These are phyloP conservation scores for Tragelaphus imberbis DNA, from an alignment of 2,113 vertebrate species.

Conservation along the genomic window DNA sequence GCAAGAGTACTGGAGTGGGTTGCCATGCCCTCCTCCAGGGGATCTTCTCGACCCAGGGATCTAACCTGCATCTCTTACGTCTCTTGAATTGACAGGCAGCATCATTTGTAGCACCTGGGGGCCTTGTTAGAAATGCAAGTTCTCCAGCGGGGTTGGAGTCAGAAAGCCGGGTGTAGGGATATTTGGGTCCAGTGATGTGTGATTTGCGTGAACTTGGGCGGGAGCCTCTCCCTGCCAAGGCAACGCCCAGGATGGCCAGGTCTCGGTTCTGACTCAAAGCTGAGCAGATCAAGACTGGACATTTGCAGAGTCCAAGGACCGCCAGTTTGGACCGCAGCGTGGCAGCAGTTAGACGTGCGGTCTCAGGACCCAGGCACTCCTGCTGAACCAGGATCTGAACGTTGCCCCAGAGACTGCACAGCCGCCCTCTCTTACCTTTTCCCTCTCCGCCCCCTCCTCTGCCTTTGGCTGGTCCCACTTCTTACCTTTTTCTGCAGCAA, in stretches of 20 bases:
- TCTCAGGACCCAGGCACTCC: neutral
- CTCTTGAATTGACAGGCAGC: neutral
- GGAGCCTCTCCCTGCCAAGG: no score
- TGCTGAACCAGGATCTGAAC: neutral
- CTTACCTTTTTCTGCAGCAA: neutral
- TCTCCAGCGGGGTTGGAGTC: neutral
- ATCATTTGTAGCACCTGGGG: neutral
- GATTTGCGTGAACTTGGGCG: rapidly evolving
- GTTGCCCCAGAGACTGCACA: rapidly evolving
- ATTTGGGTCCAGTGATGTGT: rapidly evolving
- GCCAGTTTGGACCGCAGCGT: rapidly evolving
- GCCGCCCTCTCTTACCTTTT: neutral
- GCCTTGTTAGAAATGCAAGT: neutral
- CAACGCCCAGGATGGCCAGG: rapidly evolving
- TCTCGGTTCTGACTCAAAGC: neutral
- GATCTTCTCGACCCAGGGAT: neutral
- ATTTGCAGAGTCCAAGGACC: neutral
- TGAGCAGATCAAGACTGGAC: neutral
- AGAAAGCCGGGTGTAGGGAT: neutral
- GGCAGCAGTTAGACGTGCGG: neutral
- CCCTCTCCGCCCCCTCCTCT: neutral
- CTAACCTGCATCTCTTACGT: neutral
- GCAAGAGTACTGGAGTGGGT: neutral
- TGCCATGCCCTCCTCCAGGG: neutral
- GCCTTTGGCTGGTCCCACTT: rapidly evolving